Base-by-base conservation (phyloP, 2,113 vertebrate genomes). In the Dipodomys merriami region DNA sequence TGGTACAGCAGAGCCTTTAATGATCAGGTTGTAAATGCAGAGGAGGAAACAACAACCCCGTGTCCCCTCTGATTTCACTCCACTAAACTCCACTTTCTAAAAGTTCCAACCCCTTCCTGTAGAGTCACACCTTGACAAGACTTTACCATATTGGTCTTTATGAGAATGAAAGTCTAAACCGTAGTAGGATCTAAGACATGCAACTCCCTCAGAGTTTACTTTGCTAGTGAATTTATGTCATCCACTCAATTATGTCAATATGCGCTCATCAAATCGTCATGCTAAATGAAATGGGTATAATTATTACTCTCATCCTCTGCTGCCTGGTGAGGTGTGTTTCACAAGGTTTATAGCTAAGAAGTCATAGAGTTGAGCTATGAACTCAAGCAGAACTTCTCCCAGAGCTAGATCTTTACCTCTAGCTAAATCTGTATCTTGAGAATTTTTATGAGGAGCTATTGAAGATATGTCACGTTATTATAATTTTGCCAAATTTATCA, bases 91-190 rank as follows among this genome's bases (percentile, higher is more conserved):
- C n/a, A 19, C 18, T 1, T 88, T 30, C 39, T 76, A n/a, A 76
- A 65, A 7, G 29, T 76, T 46, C 12, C 19, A n/a, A 72, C 11
- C 27, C 7, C 19, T 76, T 29, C 20, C 20, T n/a, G 22, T 33
- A 67, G 5, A 46, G 22, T 4, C 6, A 19, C 6, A 8, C 39
- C 13, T 6, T 3, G 19, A 5, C 18, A 33, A 30, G 5, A 1
- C 8, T 77, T 13, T 16, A 76, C 22, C 23, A 44, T 44, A 25
- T 25, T 49, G 11, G 60, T 6, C 7, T 33, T 49, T 25, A 22
- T 22, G 10, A 8, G 64, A 49, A 46, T 77, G 33, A 76, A 77
- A 62, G 67, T 49, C 15, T 29, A 77, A 88, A 49, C 8, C 19
- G 27, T 25, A 67, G 39, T 77, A 15, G 4, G 5, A n/a, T 8